phyloP scores from a whole-genome alignment of 1,140 invertebrate genomes.

The Delia radicum region DNA sequence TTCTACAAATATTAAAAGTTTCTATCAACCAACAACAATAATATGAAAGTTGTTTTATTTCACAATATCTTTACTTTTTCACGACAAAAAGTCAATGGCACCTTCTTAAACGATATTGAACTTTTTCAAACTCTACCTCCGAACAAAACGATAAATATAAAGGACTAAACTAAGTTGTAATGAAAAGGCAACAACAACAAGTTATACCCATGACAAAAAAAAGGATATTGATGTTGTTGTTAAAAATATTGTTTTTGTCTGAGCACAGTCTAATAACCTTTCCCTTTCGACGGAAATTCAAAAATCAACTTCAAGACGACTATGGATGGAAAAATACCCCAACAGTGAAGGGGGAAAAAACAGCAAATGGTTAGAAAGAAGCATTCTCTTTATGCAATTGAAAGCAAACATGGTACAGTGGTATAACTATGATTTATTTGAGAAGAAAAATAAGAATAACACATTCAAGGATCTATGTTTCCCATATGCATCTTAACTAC shows the following conservation, averaged over 20 bases:
- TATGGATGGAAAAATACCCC: not conserved
- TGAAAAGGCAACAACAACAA: not conserved
- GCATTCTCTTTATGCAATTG: too few species aligned
- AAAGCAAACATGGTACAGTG: not conserved
- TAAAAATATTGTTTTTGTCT: constrained; percentile 9
- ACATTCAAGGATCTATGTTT: too few species aligned
- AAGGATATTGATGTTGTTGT: not conserved
- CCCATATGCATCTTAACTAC: too few species aligned
- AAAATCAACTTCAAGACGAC: constrained; percentile 18
- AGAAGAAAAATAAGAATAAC: too few species aligned
- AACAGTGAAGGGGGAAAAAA: not conserved
- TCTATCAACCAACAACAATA: too few species aligned
- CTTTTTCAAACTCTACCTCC: not conserved
- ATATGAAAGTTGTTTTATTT: too few species aligned
- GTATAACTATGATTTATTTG: too few species aligned
- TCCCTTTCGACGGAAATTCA: constrained; percentile 12
- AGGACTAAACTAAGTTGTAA: not conserved
- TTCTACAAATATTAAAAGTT: too few species aligned
- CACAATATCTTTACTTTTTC: not conserved
- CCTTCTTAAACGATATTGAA: not conserved
- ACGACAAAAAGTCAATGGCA: constrained; percentile 1
- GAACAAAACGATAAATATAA: not conserved
- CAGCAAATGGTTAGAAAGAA: too few species aligned
- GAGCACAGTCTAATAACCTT: constrained; percentile 19
- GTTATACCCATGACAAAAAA: not conserved